Base-by-base conservation (phyloP, 2,797 vertebrate species). In the Sebastes glaucus region DNA sequence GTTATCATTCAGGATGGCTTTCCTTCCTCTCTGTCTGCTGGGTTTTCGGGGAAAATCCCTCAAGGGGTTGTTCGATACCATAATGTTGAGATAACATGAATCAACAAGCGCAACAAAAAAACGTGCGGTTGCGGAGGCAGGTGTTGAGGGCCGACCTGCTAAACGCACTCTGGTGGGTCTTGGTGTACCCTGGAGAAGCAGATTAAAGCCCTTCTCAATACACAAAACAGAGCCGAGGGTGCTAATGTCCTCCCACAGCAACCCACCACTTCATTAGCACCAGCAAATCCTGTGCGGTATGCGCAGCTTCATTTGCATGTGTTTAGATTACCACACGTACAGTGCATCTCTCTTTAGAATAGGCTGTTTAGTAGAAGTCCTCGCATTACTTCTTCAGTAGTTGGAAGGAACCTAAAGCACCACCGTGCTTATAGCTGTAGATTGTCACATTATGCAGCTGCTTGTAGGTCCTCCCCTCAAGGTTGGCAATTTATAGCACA, bases 1-100 rank as follows among this genome's bases (percentile, higher is more conserved):
- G 78, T 90, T 89, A 92, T 85, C 80, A 83, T 86, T 82, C 75
- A 57, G 59, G 82, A 83, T 61, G 72, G 56, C 71, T 86, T 65
- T 20, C 28, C 25, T 81, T 59, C 77, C 55, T 57, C 61, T 6
- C 42, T 7, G 59, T 73, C 64, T 75, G 68, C 79, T 73, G n/a
- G 79, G 73, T 82, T 82, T 79, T 79, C 11, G 1, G 60, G 14
- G 6, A 46, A 87, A 87, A 74, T 22, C 76, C 84, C 88, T 61
- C 70, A 78, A 79, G 88, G 84, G 84, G 55, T 57, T 77, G 42
- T 65, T 80, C 57, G 14, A 23, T 61, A 32, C 66, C 80, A 57
- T 63, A 85, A 81, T 72, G 81, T 22, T 27, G 74, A 55, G 86
- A 87, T 87, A 90, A 87, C 76, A 33, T 28, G 69, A 83, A 87